These are phyloP conservation scores for Parazoanthus darwini DNA, from an alignment of 92 coral and sea anemone genomes.

Conservation along the genomic window DNA sequence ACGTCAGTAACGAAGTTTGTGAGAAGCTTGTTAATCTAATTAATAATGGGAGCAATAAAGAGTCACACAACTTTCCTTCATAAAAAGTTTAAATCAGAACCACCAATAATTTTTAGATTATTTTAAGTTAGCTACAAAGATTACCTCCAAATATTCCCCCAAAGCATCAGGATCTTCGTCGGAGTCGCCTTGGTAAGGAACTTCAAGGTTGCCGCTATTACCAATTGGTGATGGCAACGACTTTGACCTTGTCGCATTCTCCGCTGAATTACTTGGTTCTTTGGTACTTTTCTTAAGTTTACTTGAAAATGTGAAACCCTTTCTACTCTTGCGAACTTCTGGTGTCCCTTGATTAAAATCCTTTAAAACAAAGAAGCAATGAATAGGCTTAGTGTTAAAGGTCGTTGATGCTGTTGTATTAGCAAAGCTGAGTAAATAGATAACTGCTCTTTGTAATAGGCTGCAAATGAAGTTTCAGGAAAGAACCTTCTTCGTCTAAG, in stretches of 20 bases:
- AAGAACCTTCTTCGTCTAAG: not conserved
- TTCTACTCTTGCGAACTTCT: slow-evolving; percentile 64
- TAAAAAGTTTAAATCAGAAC: too few species aligned
- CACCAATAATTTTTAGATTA: too few species aligned
- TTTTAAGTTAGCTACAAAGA: too few species aligned
- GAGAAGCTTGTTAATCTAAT: too few species aligned
- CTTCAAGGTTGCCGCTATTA: slow-evolving; percentile 15
- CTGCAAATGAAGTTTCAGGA: not conserved
- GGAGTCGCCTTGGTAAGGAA: slow-evolving; percentile 28
- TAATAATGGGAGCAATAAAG: not conserved
- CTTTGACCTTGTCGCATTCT: not conserved
- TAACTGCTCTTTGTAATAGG: too few species aligned
- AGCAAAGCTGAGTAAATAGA: too few species aligned
- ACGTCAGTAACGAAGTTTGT: too few species aligned
- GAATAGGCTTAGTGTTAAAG: too few species aligned
- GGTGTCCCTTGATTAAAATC: slow-evolving; percentile 80
- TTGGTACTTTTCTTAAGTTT: slow-evolving; percentile 43
- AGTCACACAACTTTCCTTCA: too few species aligned
- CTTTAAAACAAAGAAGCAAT: slow-evolving; percentile 37
- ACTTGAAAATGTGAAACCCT: slow-evolving; percentile 47
- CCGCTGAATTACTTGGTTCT: not conserved
- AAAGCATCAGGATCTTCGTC: slow-evolving; percentile 46
- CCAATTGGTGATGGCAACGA: not conserved
- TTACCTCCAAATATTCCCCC: slow-evolving; percentile 77
- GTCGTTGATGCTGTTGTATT: too few species aligned